Percentiles rank a stretch among this genome's conserved stretches.
phyloP scores from a whole-genome alignment of 2,888 invertebrate genomes.

The Drosophila quinaria region DNA sequence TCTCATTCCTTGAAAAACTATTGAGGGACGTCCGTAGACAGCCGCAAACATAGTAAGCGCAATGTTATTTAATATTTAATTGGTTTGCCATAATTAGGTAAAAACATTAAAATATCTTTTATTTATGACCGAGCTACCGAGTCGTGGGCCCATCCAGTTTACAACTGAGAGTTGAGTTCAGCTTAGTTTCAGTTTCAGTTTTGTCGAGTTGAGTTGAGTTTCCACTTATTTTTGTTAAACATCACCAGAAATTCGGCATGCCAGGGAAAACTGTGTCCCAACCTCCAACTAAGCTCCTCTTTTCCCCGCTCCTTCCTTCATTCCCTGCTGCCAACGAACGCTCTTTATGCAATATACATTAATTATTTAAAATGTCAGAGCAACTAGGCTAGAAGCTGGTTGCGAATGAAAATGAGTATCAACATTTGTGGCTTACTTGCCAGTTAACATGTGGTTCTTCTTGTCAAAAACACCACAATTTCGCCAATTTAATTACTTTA shows the following conservation, averaged over 20 bases:
- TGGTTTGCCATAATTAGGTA: constrained; percentile 76
- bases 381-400: constrained; percentile 69
- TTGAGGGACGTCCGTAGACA: constrained; percentile 2
- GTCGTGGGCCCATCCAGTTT: constrained; percentile 20
- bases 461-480: constrained; percentile 7
- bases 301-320: neutral
- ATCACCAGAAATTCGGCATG: constrained; percentile 57
- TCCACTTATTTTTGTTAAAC: constrained; percentile 71
- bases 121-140: constrained; percentile 56
- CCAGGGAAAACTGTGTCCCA: constrained; percentile 29
- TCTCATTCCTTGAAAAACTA: neutral
- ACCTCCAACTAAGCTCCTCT: no score
- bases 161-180: constrained; percentile 30
- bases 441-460: constrained; percentile 8
- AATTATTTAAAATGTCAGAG: constrained; percentile 81
- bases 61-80: constrained; percentile 75
- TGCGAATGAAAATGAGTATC: constrained; percentile 59
- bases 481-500: neutral
- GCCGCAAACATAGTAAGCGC: constrained; percentile 65
- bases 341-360: constrained; percentile 74
- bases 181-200: constrained; percentile 25
- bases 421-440: constrained; percentile 47
- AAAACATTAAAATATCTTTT: constrained; percentile 80
- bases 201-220: constrained; percentile 49
- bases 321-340: constrained; percentile 3